Percentiles rank a stretch among this genome's conserved stretches.
These are phyloP conservation scores for Drosophila prosaltans DNA, from an alignment of 1,140 invertebrate genomes.

Conservation along the genomic window DNA sequence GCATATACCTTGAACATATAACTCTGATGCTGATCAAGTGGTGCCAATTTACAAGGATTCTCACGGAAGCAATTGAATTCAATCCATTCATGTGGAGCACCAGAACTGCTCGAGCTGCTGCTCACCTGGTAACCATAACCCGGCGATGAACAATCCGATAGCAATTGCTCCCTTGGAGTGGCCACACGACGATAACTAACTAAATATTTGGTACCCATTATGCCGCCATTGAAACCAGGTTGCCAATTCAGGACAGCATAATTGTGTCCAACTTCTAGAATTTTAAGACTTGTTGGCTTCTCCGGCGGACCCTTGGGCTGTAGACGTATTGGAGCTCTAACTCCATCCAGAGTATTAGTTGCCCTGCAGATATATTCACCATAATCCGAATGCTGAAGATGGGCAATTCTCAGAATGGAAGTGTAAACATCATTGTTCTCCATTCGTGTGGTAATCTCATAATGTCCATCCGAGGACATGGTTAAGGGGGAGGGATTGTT, in stretches of 20 bases:
- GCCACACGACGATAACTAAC: conserved; percentile 89
- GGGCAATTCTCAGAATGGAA: conserved; percentile 90
- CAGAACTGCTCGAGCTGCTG: conserved; percentile 47
- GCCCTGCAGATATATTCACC: conserved; percentile 95
- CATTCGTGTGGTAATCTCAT: conserved; percentile 91
- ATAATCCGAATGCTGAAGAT: conserved; percentile 91
- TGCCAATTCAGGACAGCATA: conserved; percentile 92
- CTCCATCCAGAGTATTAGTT: conserved; percentile 89
- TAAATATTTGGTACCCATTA: conserved; percentile 92
- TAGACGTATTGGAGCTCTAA: conserved; percentile 90
- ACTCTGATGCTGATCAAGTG: conserved; percentile 91
- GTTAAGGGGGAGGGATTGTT: conserved; percentile 88
- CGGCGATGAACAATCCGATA: conserved; percentile 86
- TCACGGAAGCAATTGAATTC: conserved; percentile 93
- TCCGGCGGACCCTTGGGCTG: conserved; percentile 92
- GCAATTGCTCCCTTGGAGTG: conserved; percentile 84
- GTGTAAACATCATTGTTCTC: conserved; percentile 94
- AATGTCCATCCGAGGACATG: conserved; percentile 91
- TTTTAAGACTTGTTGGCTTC: conserved; percentile 88
- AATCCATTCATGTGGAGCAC: conserved; percentile 87
- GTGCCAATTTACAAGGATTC: conserved; percentile 94
- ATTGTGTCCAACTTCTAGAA: conserved; percentile 89
- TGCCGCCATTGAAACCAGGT: conserved; percentile 94
- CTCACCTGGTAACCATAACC: conserved; percentile 53
- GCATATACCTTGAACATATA: conserved; percentile 94